Base-by-base conservation (phyloP, 1,140 invertebrate species). In the Olivierus martensii region DNA sequence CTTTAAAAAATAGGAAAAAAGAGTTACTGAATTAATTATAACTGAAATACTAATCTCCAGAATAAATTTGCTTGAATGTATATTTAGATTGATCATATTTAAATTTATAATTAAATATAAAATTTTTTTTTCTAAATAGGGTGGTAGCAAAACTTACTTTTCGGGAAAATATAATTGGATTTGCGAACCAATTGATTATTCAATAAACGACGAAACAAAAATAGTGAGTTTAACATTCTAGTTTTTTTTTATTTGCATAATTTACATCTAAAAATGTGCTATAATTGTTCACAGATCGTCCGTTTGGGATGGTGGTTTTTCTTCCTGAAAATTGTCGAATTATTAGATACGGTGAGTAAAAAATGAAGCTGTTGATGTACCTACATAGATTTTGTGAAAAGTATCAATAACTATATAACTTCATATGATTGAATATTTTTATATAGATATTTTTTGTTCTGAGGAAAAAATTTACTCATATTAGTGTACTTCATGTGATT, bases 281-380 rank as follows among this genome's bases (percentile, higher is more conserved):
- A 18, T 17, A 42, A 36, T 45, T 19, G 43, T 51, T 51, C 50
- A n/a, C 69, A 93, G 88, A 87, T 95, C 69, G 83, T 89, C 0
- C 76, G 82, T 59, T 87, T 89, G 0, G 77, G 95, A 12, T 97
- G 90, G 89, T 94, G 88, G 77, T 96, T 95, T 68, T 95, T 94
- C 71, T 83, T 95, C 68, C 93, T 91, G 47, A 97, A 97, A 70
- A 78, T 92, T 59, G 84, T 87, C 10, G 92, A 97, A 75, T 94
- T 96, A 70, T 79, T 87, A 19, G 92, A 97, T 71, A 96, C 92
- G 55, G 87, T 95, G 39, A 52, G 22, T 10, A 38, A 9, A 37
- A 28, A 28, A 18, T 2, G 39, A 10, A 38, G 36, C 36, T 14
- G 36, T 38, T 38, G 36, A n/a, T n/a, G n/a, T n/a, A n/a, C n/a